Percentiles rank a stretch among this genome's conserved stretches.
Evolutionary conservation across 2,888 invertebrate genomes (phyloP).

Genomic region (Macaria liturata): DNA sequence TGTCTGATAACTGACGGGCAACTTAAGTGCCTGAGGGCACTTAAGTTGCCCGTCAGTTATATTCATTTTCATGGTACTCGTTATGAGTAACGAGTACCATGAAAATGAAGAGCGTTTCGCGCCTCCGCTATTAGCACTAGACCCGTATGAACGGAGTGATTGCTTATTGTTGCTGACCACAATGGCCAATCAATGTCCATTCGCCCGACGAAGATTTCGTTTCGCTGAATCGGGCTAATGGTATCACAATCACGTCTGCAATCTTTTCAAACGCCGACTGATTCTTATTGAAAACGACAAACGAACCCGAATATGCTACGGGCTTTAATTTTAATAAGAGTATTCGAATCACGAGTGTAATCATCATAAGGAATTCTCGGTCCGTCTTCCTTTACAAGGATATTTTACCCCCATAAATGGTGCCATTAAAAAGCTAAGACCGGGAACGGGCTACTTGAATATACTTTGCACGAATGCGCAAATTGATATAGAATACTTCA

Average conservation of each 20-base stretch:
- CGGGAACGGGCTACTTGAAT: slow-evolving; percentile 68
- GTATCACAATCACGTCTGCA: slow-evolving; percentile 38
- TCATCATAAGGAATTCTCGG: slow-evolving; percentile 58
- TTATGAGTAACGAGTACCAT: slow-evolving; percentile 46
- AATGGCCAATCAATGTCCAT: slow-evolving; percentile 71
- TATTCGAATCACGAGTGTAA: slow-evolving; percentile 56
- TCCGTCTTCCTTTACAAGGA: slow-evolving; percentile 62
- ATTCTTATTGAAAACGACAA: slow-evolving; percentile 28
- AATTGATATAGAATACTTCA: slow-evolving; percentile 79
- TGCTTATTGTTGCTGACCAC: slow-evolving; percentile 68
- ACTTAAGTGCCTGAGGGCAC: slow-evolving; percentile 43
- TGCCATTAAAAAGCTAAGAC: slow-evolving; percentile 73
- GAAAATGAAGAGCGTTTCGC: slow-evolving; percentile 53
- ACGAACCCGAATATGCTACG: slow-evolving; percentile 34
- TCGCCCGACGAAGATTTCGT: slow-evolving; percentile 50
- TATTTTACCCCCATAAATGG: slow-evolving; percentile 69
- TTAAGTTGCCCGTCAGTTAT: too few species aligned
- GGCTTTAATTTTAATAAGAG: slow-evolving; percentile 44
- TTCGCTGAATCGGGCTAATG: slow-evolving; percentile 42
- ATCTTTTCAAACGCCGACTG: slow-evolving; percentile 26
- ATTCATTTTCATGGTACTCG: too few species aligned
- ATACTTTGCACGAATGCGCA: slow-evolving; percentile 76
- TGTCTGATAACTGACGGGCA: slow-evolving; percentile 35
- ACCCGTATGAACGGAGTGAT: slow-evolving; percentile 51
- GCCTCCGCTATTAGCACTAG: slow-evolving; percentile 54